Evolutionary conservation across 2,113 vertebrate genomes (phyloP).

Genomic region (Trogon melanurus): DNA sequence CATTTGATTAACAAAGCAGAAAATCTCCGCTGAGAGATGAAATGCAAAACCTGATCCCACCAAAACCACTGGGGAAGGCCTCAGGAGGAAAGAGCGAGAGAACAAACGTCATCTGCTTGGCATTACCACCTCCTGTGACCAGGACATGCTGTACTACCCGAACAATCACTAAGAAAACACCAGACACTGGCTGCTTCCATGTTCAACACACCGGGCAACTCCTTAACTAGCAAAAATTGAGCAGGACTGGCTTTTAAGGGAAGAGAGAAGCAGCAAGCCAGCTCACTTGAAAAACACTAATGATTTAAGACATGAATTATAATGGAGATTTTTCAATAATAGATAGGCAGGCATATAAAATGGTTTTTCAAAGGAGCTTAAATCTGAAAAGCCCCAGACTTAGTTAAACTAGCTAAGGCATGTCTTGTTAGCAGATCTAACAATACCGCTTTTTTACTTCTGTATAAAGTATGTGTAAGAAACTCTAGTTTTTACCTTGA

Average conservation of each 20-base stretch:
- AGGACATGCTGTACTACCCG: rapidly evolving
- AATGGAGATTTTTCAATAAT: neutral
- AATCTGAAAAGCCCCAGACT: neutral
- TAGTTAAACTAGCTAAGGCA: neutral
- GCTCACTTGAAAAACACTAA: neutral
- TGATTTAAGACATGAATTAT: neutral
- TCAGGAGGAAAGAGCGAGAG: neutral
- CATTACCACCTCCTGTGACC: neutral
- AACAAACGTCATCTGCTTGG: neutral
- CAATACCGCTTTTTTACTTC: neutral
- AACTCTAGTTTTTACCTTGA: neutral
- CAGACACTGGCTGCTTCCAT: neutral
- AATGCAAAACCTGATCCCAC: neutral
- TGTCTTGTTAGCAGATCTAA: neutral
- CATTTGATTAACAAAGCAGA: neutral
- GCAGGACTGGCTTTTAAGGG: neutral
- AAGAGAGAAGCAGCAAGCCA: neutral
- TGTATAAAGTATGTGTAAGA: neutral
- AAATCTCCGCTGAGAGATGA: neutral
- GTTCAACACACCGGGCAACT: neutral
- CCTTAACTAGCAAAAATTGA: neutral
- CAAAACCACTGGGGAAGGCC: neutral
- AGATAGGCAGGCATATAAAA: neutral
- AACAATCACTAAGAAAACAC: neutral
- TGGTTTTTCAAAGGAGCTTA: neutral